Evolutionary conservation across 2,888 invertebrate species (phyloP).

Genomic region (Ophonus ardosiacus): DNA sequence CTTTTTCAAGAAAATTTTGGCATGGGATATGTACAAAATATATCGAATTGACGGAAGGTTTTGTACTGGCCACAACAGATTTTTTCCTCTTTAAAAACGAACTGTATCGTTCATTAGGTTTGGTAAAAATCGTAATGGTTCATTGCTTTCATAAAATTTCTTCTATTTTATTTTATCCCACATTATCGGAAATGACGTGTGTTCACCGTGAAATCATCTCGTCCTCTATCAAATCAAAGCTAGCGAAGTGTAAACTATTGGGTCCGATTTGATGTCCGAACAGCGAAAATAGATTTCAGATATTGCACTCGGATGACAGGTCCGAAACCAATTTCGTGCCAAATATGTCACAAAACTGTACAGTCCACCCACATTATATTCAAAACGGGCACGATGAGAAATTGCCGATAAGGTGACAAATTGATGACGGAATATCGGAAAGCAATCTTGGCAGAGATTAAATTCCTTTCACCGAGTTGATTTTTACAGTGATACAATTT

Average conservation of each 20-base stretch:
- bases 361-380: neutral
- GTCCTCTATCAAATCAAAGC: neutral
- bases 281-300: neutral
- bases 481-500: neutral
- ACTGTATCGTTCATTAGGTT: too few relatives aligned
- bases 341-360: neutral
- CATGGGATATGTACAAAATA: too few relatives aligned
- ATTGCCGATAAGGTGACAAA: neutral
- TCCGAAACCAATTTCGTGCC: neutral
- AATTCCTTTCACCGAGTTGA: neutral
- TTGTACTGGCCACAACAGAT: too few relatives aligned
- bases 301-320: neutral
- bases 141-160: neutral
- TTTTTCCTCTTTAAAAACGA: too few relatives aligned
- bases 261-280: neutral
- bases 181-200: neutral
- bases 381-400: neutral
- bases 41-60: too few relatives aligned
- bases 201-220: neutral
- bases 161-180: neutral
- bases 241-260: neutral
- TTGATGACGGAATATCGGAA: neutral
- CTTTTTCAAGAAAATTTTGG: too few relatives aligned
- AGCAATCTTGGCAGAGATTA: neutral
- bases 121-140: neutral